Evolutionary conservation across 2,888 invertebrate genomes (phyloP).

Genomic region (Lycaena phlaeas): DNA sequence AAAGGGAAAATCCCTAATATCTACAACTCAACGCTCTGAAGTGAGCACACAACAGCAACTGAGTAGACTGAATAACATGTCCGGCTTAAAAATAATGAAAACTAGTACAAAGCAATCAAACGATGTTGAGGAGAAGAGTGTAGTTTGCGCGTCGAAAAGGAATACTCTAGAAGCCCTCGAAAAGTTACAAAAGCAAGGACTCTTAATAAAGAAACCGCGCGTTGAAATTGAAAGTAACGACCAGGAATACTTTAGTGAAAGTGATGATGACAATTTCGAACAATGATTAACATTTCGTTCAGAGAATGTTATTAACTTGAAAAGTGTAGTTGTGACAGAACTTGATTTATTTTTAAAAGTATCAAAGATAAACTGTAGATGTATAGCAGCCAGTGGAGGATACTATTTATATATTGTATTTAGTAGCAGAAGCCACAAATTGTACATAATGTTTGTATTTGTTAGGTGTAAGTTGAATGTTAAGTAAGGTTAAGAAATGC

Average conservation of each 20-base stretch:
- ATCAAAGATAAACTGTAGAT: conserved; percentile 1
- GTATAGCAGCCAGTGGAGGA: neutral
- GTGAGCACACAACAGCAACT: conserved; percentile 46
- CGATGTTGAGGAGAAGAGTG: conserved; percentile 42
- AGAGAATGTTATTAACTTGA: neutral
- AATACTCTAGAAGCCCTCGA: conserved; percentile 56
- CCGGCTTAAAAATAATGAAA: conserved; percentile 47
- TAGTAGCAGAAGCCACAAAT: neutral
- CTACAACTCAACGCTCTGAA: conserved; percentile 48
- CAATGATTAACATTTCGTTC: conserved; percentile 13
- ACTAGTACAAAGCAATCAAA: conserved; percentile 40
- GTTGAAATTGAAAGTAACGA: conserved; percentile 39
- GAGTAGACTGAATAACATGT: conserved; percentile 39
- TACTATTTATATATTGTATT: conserved; percentile 1
- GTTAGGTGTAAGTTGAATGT: neutral
- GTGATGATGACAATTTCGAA: conserved; percentile 28
- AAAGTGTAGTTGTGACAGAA: neutral
- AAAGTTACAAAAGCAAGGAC: conserved; percentile 55
- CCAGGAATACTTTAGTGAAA: conserved; percentile 29
- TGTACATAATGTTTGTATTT: conserved; percentile 16
- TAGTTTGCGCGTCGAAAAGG: conserved; percentile 37
- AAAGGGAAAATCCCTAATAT: conserved; percentile 42
- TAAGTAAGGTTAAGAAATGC: conserved; percentile 7
- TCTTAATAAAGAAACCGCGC: conserved; percentile 57
- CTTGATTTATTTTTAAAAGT: neutral